Evolutionary conservation across 2,888 invertebrate species (phyloP).

Genomic region (Torymus auratus): DNA sequence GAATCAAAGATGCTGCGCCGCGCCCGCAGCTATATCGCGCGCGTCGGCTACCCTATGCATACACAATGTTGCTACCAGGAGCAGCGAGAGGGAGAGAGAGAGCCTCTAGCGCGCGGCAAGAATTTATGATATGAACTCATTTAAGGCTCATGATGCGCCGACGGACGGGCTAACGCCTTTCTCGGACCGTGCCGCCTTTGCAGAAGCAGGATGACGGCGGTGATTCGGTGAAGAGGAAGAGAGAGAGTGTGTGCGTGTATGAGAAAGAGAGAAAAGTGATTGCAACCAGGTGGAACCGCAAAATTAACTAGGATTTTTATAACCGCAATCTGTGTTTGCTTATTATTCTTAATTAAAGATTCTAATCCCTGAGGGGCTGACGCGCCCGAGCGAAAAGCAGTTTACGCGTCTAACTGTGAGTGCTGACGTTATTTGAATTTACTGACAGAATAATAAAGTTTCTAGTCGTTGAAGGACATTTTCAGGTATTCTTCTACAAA

Average conservation of each 20-base stretch:
- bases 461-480: neutral
- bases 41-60: slow-evolving; percentile 74
- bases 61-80: slow-evolving; percentile 74
- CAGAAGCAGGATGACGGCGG: slow-evolving; percentile 7
- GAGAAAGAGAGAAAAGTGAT: slow-evolving; percentile 1
- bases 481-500: too few species aligned
- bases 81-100: neutral
- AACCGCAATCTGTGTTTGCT: slow-evolving; percentile 49
- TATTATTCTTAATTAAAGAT: slow-evolving; percentile 55
- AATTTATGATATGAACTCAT: slow-evolving; percentile 74
- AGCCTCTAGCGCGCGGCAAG: slow-evolving; percentile 63
- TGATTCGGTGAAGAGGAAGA: neutral
- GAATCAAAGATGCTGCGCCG: slow-evolving; percentile 65
- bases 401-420: neutral
- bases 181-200: neutral
- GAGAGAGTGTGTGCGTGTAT: too few species aligned
- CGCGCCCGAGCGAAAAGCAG: neutral
- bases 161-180: slow-evolving; percentile 13
- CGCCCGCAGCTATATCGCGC: slow-evolving; percentile 65
- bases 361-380: neutral
- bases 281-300: slow-evolving; percentile 47
- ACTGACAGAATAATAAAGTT: slow-evolving; percentile 16
- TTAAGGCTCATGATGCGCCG: slow-evolving; percentile 67
- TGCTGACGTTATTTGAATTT: neutral
- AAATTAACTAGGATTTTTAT: slow-evolving; percentile 48